These are phyloP conservation scores for Megalonaias nervosa DNA, from an alignment of 1,140 invertebrate genomes.

Conservation along the genomic window DNA sequence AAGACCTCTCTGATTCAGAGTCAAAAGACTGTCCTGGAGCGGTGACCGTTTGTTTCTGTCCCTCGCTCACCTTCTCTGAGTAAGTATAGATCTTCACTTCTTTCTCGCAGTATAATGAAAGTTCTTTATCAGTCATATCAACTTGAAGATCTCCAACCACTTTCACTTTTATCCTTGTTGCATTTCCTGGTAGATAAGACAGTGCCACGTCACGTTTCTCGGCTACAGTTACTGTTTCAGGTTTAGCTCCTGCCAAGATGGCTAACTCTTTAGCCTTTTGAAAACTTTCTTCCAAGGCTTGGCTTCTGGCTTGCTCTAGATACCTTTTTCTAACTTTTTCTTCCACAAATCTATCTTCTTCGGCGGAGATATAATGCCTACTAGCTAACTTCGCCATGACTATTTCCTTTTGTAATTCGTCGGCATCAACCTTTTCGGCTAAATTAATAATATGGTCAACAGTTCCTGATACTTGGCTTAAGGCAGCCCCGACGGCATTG, in stretches of 20 bases:
- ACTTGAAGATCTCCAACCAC: constrained; percentile 50
- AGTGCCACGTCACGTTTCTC: constrained; percentile 52
- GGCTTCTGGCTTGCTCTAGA: constrained; percentile 41
- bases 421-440: constrained; percentile 32
- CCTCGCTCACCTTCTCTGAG: neutral
- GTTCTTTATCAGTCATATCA: neutral
- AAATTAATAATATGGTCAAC: constrained; percentile 53
- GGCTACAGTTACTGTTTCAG: constrained; percentile 39
- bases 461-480: constrained; percentile 58
- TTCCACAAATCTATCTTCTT: constrained; percentile 16
- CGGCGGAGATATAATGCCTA: neutral
- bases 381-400: neutral
- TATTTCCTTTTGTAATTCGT: constrained; percentile 16
- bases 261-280: constrained; percentile 33
- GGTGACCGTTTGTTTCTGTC: constrained; percentile 34
- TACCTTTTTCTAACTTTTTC: constrained; percentile 39
- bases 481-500: constrained; percentile 66
- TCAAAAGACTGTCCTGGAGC: constrained; percentile 24
- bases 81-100: neutral
- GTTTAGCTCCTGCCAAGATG: constrained; percentile 46
- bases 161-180: constrained; percentile 53
- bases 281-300: constrained; percentile 34
- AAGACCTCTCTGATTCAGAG: too few species aligned
- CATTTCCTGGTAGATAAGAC: constrained; percentile 60
- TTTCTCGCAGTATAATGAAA: neutral